Conservation (phyloP, 2,888 invertebrate genomes). For the Lasioglossum leucozonium region DNA sequence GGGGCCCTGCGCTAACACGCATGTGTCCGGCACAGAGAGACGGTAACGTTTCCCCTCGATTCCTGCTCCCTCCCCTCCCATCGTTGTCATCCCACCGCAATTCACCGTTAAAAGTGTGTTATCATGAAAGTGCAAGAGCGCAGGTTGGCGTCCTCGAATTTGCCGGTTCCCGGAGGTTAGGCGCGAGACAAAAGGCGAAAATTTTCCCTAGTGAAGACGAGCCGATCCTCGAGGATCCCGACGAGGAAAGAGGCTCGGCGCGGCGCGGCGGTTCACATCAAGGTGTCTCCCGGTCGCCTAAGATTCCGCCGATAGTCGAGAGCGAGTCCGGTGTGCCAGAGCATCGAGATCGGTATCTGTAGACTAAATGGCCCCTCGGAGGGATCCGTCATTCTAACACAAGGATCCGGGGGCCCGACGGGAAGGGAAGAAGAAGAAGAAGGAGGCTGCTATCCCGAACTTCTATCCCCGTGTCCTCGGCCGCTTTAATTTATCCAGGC, state of each 20-base stretch:
- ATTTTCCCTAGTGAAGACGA: constrained; percentile 9
- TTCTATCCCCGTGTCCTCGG: constrained; percentile 63
- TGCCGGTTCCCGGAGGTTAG: background rate
- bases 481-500: constrained; percentile 79
- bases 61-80: no score
- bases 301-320: constrained; percentile 67
- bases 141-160: background rate
- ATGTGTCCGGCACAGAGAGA: no score
- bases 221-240: background rate
- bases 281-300: constrained; percentile 59
- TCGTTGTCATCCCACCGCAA: no score
- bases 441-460: constrained; percentile 37
- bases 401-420: constrained; percentile 59
- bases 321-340: constrained; percentile 51
- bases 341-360: constrained; percentile 80
- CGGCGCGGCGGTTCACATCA: constrained; percentile 50
- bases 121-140: background rate
- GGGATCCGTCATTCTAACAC: constrained; percentile 83
- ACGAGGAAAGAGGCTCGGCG: constrained; percentile 33
- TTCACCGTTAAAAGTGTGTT: background rate
- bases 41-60: no score
- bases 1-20: no score
- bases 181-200: background rate
- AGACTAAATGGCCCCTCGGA: constrained; percentile 78
- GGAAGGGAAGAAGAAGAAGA: constrained; percentile 33